Base-by-base conservation (phyloP, 2,113 vertebrate species). In the Sinocyclocheilus grahami region DNA sequence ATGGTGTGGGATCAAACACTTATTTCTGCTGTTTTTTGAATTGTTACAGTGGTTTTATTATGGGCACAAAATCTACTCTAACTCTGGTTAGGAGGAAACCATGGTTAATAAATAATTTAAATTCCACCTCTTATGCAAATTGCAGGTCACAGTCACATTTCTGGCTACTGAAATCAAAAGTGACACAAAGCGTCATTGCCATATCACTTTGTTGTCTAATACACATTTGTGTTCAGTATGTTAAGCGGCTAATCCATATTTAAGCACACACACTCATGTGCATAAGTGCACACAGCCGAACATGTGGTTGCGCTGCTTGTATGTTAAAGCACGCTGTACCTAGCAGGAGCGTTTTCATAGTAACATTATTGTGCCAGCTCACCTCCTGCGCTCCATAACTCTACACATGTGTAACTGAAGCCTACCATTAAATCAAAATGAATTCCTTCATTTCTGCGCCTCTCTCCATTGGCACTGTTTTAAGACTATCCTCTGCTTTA, bases 281-380 rank as follows among this genome's bases (percentile, higher is more conserved):
- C 51, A 62, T 62, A 12, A 6, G 7, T 0, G 58, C 78, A 81
- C 13, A 58, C 16, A n/a, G 24, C 37, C 0, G 14, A 46, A 18
- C 80, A 51, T 24, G 42, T 33, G n/a, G n/a, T 58, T 58, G 30
- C 20, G 46, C 62, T 86, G 20, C 67, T 71, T 39, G n/a, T 75
- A 60, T 76, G 53, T 62, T 65, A 65, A 27, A 51, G 27, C 74
- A 85, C 11, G 7, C 22, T 48, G 46, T 12, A 48, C 46, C 46
- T 48, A 55, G 53, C 53, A 6, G 46, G 11, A 33, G 71, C 48
- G 87, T 89, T 83, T 85, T 82, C 82, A 87, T 87, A 82, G 88
- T 63, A 85, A 89, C 88, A 18, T 51, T 22, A 42, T 72, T 63
- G 69, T 72, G 55, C 37, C 4, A 67, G 18, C 18, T 37, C 84